phyloP scores from a whole-genome alignment of 2,113 vertebrate species.

The Struthio camelus region DNA sequence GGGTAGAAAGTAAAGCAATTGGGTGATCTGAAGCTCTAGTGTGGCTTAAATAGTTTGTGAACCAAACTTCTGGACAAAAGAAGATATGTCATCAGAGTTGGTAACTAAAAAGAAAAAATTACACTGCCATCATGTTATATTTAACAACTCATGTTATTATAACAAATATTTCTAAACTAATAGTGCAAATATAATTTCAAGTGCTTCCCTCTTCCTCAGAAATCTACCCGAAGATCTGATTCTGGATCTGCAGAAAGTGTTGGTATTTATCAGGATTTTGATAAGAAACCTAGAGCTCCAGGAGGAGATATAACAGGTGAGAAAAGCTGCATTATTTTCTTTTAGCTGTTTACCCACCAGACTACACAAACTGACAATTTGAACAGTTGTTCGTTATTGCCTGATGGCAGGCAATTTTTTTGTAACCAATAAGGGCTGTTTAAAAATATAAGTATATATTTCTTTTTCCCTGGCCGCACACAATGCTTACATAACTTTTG shows the following conservation, averaged over 20 bases:
- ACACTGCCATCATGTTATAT: not conserved
- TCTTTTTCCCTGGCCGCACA: not conserved
- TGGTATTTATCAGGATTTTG: constrained; percentile 91
- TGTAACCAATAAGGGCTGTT: not conserved
- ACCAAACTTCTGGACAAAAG: not conserved
- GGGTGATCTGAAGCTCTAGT: not conserved
- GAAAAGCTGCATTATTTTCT: not conserved
- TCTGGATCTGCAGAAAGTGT: constrained; percentile 78
- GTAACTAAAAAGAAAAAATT: not conserved
- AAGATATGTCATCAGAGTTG: not conserved
- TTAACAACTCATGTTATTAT: not conserved
- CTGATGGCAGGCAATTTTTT: not conserved
- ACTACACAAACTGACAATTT: not conserved
- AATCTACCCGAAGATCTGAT: constrained; percentile 85
- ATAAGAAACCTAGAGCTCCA: constrained; percentile 74
- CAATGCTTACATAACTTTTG: not conserved
- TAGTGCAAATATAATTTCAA: not conserved
- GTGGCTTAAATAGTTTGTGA: not conserved
- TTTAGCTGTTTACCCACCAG: not conserved
- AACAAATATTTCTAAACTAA: not conserved
- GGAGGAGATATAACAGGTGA: constrained; percentile 75
- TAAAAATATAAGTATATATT: fast-evolving
- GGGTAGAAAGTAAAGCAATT: not conserved
- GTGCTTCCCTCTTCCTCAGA: constrained; percentile 71
- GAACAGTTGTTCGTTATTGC: not conserved